Conservation (phyloP, 2,113 vertebrate species). For the Amblyornis subalaris region DNA sequence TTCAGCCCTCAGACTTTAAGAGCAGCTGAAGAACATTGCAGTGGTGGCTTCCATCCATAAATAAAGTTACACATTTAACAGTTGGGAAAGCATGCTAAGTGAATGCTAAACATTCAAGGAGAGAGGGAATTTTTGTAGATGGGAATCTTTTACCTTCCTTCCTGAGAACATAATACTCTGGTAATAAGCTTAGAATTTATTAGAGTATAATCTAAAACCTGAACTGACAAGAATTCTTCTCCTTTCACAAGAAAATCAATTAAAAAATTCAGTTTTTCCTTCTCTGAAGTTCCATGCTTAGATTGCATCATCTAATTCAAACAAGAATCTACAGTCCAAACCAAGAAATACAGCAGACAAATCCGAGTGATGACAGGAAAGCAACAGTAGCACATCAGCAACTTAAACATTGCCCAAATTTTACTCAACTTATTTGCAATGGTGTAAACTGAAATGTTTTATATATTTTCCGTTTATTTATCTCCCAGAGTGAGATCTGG, state of each 20-base stretch:
- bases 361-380: slow-evolving; percentile 11
- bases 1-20: slow-evolving; percentile 22
- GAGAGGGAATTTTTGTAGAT: not conserved
- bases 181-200: not conserved
- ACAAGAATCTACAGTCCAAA: not conserved
- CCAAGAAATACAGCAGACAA: not conserved
- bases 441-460: not conserved
- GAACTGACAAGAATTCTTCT: not conserved
- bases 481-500: not conserved
- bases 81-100: not conserved
- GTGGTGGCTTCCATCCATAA: slow-evolving; percentile 40
- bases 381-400: not conserved
- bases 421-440: not conserved
- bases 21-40: slow-evolving; percentile 20
- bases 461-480: not conserved
- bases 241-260: not conserved
- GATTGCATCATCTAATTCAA: not conserved
- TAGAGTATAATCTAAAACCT: not conserved
- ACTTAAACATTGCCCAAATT: not conserved
- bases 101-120: not conserved
- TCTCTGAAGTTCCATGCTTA: not conserved
- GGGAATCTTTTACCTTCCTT: not conserved
- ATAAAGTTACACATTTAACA: slow-evolving; percentile 4
- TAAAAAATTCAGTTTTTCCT: not conserved
- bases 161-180: not conserved